phyloP scores from a whole-genome alignment of 1,140 invertebrate species.

The Condylostylus longicornis region DNA sequence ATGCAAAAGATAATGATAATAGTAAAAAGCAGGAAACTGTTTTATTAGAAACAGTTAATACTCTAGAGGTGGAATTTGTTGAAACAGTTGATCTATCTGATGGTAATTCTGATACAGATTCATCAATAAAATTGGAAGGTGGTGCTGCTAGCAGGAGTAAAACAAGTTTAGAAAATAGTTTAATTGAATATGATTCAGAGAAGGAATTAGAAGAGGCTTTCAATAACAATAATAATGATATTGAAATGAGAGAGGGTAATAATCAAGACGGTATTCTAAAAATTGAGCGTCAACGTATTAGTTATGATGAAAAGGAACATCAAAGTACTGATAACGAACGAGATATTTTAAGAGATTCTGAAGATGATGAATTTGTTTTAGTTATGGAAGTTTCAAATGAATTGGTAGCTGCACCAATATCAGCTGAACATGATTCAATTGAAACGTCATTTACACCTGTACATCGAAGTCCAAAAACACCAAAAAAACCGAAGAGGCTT shows the following conservation, averaged over 20 bases:
- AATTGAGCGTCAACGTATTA: slow-evolving; percentile 27
- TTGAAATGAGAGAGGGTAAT: slow-evolving; percentile 17
- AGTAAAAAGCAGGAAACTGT: slow-evolving; percentile 20
- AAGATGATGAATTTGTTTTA: slow-evolving; percentile 17
- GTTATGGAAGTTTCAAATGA: slow-evolving; percentile 1
- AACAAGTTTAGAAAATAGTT: slow-evolving; percentile 6
- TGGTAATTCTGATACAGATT: slow-evolving; percentile 26
- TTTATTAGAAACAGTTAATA: slow-evolving; percentile 28
- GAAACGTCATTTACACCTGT: neutral
- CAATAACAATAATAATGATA: slow-evolving; percentile 9
- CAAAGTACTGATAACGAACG: slow-evolving; percentile 26
- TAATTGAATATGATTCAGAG: neutral
- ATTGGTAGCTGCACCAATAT: neutral
- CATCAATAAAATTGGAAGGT: slow-evolving; percentile 18
- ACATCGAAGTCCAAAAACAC: neutral
- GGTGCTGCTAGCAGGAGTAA: slow-evolving; percentile 18
- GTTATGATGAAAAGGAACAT: slow-evolving; percentile 29
- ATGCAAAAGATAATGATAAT: slow-evolving; percentile 10
- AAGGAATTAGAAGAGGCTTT: neutral
- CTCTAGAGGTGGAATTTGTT: slow-evolving; percentile 29
- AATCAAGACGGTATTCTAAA: slow-evolving; percentile 23
- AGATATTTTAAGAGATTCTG: slow-evolving; percentile 26
- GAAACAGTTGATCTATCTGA: slow-evolving; percentile 31
- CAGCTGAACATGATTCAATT: neutral
- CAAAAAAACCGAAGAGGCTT: no score